Conservation (phyloP, 1,140 invertebrate species). For the Brachionus asplanchnoidis region DNA sequence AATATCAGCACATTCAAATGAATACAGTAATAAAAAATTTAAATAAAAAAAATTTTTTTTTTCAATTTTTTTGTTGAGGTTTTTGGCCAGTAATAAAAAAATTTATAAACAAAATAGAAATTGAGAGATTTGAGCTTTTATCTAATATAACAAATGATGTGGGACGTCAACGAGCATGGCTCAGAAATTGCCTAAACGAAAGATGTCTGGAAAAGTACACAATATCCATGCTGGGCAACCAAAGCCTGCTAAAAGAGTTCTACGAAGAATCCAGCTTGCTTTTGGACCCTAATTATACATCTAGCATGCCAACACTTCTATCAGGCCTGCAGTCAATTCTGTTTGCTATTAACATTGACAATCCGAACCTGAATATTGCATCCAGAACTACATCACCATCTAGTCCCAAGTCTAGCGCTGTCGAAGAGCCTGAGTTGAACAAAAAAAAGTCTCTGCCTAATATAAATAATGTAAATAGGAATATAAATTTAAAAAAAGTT, state of each 20-base stretch:
- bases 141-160: slow-evolving; percentile 73
- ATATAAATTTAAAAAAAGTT: slow-evolving; percentile 34
- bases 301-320: slow-evolving; percentile 17
- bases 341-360: slow-evolving; percentile 83
- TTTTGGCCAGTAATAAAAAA: slow-evolving; percentile 58
- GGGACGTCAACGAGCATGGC: slow-evolving; percentile 75
- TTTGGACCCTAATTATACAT: slow-evolving; percentile 13
- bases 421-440: not conserved
- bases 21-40: slow-evolving; percentile 42
- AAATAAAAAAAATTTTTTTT: not conserved
- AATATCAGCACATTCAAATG: slow-evolving; percentile 39
- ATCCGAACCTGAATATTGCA: slow-evolving; percentile 67
- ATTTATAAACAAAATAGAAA: slow-evolving; percentile 76
- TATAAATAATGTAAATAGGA: slow-evolving; percentile 51
- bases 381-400: slow-evolving; percentile 34
- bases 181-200: slow-evolving; percentile 79
- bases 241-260: slow-evolving; percentile 57
- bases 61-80: not conserved
- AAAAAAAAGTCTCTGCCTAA: slow-evolving; percentile 44
- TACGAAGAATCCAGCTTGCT: not conserved
- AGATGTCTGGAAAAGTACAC: slow-evolving; percentile 76
- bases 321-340: slow-evolving; percentile 74
- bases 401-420: slow-evolving; percentile 44
- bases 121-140: slow-evolving; percentile 73
- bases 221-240: slow-evolving; percentile 68